Conservation (phyloP, 2,113 vertebrate genomes). For the Silurus meridionalis region DNA sequence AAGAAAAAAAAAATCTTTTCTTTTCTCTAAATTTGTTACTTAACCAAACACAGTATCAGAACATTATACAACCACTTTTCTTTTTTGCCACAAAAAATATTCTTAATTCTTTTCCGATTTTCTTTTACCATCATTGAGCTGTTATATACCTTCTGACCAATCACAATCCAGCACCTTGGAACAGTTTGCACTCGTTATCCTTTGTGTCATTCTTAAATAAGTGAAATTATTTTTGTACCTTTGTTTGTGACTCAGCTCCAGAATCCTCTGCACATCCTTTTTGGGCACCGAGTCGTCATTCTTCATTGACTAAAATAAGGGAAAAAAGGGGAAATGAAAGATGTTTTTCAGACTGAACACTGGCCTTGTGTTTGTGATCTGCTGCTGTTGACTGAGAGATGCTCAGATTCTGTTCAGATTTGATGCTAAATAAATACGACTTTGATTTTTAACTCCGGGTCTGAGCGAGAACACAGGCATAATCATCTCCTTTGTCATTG, state of each 20-base stretch:
- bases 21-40: no score
- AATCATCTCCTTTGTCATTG: conserved; percentile 18
- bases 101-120: no score
- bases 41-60: no score
- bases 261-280: conserved; percentile 88
- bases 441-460: neutral
- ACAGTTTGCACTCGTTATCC: neutral
- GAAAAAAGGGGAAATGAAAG: conserved; percentile 46
- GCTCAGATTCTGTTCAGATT: neutral
- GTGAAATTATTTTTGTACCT: conserved; percentile 72
- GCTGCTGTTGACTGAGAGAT: neutral
- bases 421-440: neutral
- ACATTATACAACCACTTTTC: no score
- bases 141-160: neutral
- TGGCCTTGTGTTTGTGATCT: conserved; percentile 11
- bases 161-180: neutral
- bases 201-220: neutral
- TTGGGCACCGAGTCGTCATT: conserved; percentile 86
- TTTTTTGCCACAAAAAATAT: no score
- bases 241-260: conserved; percentile 93
- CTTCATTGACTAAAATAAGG: conserved; percentile 81
- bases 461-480: conserved; percentile 19
- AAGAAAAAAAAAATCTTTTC: no score
- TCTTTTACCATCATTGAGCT: neutral
- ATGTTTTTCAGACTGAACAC: conserved; percentile 28